Evolutionary conservation across 2,113 vertebrate genomes (phyloP), one percentile per base, ranked within the genome.

Genomic region (human (Homo sapiens)): DNA sequence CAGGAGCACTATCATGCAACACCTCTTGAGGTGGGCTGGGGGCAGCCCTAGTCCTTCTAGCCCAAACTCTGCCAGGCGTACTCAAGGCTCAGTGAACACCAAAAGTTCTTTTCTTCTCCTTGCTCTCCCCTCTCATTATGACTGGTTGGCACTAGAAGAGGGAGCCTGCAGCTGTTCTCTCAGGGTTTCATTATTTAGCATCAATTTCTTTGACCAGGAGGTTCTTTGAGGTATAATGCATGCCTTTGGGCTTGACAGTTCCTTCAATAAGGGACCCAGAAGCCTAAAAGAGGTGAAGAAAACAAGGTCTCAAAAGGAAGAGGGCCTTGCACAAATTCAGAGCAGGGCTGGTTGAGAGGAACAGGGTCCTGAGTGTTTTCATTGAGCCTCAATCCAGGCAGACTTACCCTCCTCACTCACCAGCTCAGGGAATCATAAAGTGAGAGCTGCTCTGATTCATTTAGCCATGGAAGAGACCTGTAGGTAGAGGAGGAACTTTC

Each of bases 181-280:
- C 9, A 50, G 32, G 38, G 45, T 5, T 92, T 92, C 35, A 59
- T 45, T 89, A 48, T 61, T 92, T 81, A 83, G 90, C 20, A 75
- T 8, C 35, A 70, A 18, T 57, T 90, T 97, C 61, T 72, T 68
- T 87, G 43, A 84, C 38, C 1, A 86, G 50, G 48, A 90, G 61
- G n/a, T 96, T 97, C 50, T 76, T 50, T 86, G 70, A 92, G 57
- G 43, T 85, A 59, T 48, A 75, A 85, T 43, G 38, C 43, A 92
- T 52, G 25, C 18, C 8, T 78, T 85, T 81, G 48, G 45, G 48
- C 30, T 68, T 52, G 48, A 73, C 1, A 86, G 16, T 52, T 72
- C 30, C 90, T 91, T 97, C 70, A 86, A 8, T 66, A 85, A 84
- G 48, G 38, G 55, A 80, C 52, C 52, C 9, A 35, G 14, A 57